A percentile compares a stretch with the other conserved stretches of the same genome.
Conservation (phyloP, 2,797 vertebrate species). For the Perodicticus potto region DNA sequence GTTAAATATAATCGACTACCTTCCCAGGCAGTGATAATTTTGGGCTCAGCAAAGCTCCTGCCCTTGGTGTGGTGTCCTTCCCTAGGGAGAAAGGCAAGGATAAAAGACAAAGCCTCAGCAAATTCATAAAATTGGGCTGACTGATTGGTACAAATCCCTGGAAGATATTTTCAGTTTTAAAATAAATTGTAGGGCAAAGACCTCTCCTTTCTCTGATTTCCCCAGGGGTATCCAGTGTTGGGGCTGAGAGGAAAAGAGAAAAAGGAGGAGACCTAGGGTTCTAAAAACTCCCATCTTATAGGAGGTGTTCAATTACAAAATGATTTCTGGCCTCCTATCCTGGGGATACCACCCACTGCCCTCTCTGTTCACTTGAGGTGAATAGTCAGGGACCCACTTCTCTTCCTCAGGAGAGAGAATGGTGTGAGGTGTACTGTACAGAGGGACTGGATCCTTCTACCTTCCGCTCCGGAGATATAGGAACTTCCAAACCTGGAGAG, state of each 20-base stretch:
- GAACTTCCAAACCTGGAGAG: neutral
- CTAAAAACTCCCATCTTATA: neutral
- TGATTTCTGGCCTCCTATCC: neutral
- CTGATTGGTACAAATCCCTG: conserved; percentile 30
- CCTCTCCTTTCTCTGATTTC: neutral
- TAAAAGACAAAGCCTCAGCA: neutral
- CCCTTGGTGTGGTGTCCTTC: conserved; percentile 44
- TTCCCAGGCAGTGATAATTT: conserved; percentile 62
- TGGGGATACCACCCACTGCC: neutral
- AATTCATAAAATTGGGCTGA: neutral
- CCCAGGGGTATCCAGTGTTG: neutral
- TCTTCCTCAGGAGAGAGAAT: neutral
- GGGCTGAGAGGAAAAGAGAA: neutral
- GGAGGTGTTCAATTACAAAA: neutral
- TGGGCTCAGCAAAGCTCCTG: neutral
- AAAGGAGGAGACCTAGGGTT: neutral
- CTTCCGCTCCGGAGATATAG: neutral
- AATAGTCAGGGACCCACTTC: neutral
- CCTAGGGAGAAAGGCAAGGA: neutral
- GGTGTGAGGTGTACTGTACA: neutral
- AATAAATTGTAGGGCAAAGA: conserved; percentile 40
- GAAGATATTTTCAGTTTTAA: conserved; percentile 49
- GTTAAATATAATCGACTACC: neutral
- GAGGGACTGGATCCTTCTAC: neutral
- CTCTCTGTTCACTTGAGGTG: neutral